phyloP scores from a whole-genome alignment of 2,888 invertebrate species.

The Drosophila percnosoma region DNA sequence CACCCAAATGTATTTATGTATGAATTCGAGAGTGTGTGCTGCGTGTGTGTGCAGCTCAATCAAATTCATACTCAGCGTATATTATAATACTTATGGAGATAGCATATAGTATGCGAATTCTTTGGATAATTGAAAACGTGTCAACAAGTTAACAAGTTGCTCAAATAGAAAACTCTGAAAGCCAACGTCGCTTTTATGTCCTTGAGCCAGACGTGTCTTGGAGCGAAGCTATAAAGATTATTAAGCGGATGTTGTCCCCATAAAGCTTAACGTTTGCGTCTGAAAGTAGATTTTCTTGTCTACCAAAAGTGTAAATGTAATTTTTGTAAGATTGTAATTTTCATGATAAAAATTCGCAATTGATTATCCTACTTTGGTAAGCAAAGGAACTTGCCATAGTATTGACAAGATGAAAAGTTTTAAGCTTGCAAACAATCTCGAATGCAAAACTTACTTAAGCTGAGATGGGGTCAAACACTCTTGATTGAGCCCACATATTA shows the following conservation, averaged over 20 bases:
- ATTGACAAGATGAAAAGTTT: background rate
- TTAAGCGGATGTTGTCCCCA: constrained; percentile 14
- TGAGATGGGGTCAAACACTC: background rate
- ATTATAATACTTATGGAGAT: constrained; percentile 7
- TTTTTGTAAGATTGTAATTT: background rate
- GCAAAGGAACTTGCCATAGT: background rate
- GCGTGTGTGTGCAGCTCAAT: constrained; percentile 36
- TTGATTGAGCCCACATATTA: no score
- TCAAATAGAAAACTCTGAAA: constrained; percentile 26
- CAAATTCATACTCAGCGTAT: constrained; percentile 36
- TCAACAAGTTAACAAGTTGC: constrained; percentile 67
- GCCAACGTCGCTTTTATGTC: constrained; percentile 35
- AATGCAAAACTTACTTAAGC: background rate
- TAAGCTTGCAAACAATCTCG: background rate
- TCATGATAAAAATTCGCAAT: background rate
- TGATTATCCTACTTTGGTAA: background rate
- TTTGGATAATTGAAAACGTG: constrained; percentile 81
- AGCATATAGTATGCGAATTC: constrained; percentile 49
- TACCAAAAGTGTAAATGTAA: background rate
- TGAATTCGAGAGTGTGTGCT: constrained; percentile 2
- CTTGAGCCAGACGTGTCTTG: constrained; percentile 40
- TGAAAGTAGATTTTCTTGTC: constrained; percentile 42
- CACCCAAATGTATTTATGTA: constrained; percentile 5
- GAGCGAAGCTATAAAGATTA: constrained; percentile 41
- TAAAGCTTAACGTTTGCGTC: background rate